Percentiles rank a stretch among this genome's conserved stretches.
phyloP scores from a whole-genome alignment of 1,140 invertebrate species.

The Parasteatoda tepidariorum region DNA sequence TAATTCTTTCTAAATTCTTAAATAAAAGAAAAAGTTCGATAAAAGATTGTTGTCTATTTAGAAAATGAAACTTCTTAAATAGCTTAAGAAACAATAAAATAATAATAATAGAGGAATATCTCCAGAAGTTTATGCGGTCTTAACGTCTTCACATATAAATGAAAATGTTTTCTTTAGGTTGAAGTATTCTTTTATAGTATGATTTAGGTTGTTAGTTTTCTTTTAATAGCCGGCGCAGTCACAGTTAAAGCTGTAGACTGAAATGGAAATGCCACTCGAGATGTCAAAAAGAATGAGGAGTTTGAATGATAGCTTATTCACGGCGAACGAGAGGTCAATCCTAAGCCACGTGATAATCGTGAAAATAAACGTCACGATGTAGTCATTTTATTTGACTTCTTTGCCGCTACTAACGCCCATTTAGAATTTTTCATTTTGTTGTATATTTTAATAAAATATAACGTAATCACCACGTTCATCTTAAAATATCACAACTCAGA shows the following conservation, averaged over 20 bases:
- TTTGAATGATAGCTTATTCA: conserved; percentile 56
- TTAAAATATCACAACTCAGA: no score
- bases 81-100: no score
- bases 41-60: no score
- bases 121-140: no score
- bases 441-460: no score
- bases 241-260: not conserved
- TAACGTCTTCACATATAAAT: no score
- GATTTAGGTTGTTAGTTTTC: not conserved
- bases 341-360: not conserved
- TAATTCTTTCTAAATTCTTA: no score
- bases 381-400: not conserved
- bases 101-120: no score
- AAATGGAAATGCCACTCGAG: conserved; percentile 51
- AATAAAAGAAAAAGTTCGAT: no score
- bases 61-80: no score
- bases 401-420: conserved; percentile 2
- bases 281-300: conserved; percentile 30
- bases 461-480: no score
- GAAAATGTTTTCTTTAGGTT: not conserved
- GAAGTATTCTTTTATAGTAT: no score
- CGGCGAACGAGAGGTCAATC: not conserved
- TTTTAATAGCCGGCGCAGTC: not conserved
- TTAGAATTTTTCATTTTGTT: not conserved
- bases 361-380: conserved; percentile 16